phyloP scores from a whole-genome alignment of 2,797 vertebrate species.

The Sebastes variabilis region DNA sequence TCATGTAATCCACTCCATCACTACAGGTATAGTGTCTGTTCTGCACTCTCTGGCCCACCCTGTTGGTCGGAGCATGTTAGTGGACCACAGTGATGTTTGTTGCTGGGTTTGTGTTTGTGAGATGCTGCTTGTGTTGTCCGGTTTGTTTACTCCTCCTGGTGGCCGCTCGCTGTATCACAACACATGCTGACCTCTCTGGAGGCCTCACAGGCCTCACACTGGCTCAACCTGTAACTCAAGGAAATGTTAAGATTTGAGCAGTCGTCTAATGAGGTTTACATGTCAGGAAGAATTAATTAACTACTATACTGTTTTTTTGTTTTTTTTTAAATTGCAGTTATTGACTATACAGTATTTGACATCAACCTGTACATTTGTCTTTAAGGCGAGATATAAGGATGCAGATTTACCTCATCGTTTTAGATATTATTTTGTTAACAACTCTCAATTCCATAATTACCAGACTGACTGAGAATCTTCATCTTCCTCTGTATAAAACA shows the following conservation, averaged over 20 bases:
- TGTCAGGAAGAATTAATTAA: too few relatives aligned
- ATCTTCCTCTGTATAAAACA: too few relatives aligned
- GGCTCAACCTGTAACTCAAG: background rate
- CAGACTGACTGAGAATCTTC: too few relatives aligned
- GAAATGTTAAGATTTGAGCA: background rate
- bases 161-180: conserved; percentile 82
- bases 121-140: conserved; percentile 77
- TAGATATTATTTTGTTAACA: too few relatives aligned
- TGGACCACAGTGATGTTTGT: conserved; percentile 58
- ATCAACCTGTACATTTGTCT: too few relatives aligned
- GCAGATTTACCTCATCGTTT: too few relatives aligned
- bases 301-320: background rate
- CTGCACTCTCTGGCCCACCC: conserved; percentile 73
- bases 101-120: conserved; percentile 65
- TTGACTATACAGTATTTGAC: too few relatives aligned
- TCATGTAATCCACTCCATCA: background rate
- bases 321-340: too few relatives aligned
- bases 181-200: conserved; percentile 50
- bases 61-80: conserved; percentile 62
- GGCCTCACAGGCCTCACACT: background rate
- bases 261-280: background rate
- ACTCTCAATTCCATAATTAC: too few relatives aligned
- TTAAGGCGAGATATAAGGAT: too few relatives aligned
- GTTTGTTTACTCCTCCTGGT: conserved; percentile 89
- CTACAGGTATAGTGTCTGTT: conserved; percentile 10